Base-by-base conservation (phyloP, 2,113 vertebrate species). In the Tor tambroides region DNA sequence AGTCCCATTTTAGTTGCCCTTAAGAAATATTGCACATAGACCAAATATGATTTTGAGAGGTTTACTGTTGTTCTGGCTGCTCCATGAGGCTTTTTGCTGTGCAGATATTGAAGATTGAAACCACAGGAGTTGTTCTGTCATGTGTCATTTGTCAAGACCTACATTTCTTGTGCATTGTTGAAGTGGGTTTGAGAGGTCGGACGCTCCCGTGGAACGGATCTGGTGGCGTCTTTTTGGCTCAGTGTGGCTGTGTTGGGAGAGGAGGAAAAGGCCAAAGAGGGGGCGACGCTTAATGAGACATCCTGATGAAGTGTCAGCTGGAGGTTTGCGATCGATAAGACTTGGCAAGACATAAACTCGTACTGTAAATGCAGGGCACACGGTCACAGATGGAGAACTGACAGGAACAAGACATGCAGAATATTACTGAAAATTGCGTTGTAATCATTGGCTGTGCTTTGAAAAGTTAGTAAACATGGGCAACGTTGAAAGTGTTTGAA, bases 321-420 rank as follows among this genome's bases (percentile, higher is more conserved):
- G 83, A 83, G 54, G 80, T 51, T 69, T 87, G 54, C 23, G 56
- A 76, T 87, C 38, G 59, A 90, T 85, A 79, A 23, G 54, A 41
- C 80, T 88, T 77, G 74, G 43, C 15, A 79, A 56, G 21, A 77
- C 43, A 9, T 7, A 78, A 78, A 78, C 28, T 32, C 17, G 12
- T 7, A 17, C 65, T 32, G 65, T 69, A 19, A 69, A 19, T 19
- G 65, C 30, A 69, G 65, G 30, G 65, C 15, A 9, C 35, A 41
- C 5, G 35, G 4, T 35, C 21, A 5, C 32, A 74, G 69, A 72
- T 8, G 1, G 69, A 41, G 9, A 38, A 11, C 21, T 74, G 69
- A 23, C 69, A 72, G 35, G 10, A 71, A 38, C 32, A 38, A 23
- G 8, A 11, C 19, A 3, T 6, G 7, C 38, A 41, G 38, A 71